A percentile compares a stretch with the other conserved stretches of the same genome.
These are phyloP conservation scores for Melipona bicolor DNA, from an alignment of 2,888 invertebrate species.

Conservation along the genomic window DNA sequence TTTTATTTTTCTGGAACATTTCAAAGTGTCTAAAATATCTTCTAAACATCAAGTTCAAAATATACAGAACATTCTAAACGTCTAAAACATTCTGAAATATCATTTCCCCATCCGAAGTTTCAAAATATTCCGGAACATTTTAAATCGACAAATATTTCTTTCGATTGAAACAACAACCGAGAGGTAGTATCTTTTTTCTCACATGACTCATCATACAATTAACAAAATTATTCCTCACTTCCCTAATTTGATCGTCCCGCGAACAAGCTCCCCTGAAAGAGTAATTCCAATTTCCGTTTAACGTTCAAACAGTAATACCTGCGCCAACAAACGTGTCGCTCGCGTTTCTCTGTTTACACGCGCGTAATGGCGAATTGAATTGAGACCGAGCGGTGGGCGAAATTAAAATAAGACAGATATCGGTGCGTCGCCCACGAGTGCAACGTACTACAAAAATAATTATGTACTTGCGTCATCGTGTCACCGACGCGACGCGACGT, in stretches of 20 bases:
- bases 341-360: conserved; percentile 32
- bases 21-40: too few species aligned
- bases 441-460: conserved; percentile 46
- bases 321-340: not conserved
- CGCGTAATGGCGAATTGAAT: conserved; percentile 25
- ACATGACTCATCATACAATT: too few species aligned
- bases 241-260: not conserved
- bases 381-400: conserved; percentile 33
- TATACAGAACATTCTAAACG: too few species aligned
- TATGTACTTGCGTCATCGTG: conserved; percentile 28
- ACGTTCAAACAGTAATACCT: not conserved
- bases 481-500: not conserved
- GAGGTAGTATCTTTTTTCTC: too few species aligned
- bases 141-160: too few species aligned
- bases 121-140: too few species aligned
- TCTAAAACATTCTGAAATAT: too few species aligned
- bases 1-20: too few species aligned
- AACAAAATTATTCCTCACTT: not conserved
- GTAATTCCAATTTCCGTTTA: too few species aligned
- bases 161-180: too few species aligned
- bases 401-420: conserved; percentile 36
- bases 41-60: too few species aligned
- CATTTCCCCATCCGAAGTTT: too few species aligned
- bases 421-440: conserved; percentile 35
- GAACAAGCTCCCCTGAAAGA: not conserved